Conservation (phyloP, 1,140 invertebrate species). For the Ceratosolen fusciceps region DNA sequence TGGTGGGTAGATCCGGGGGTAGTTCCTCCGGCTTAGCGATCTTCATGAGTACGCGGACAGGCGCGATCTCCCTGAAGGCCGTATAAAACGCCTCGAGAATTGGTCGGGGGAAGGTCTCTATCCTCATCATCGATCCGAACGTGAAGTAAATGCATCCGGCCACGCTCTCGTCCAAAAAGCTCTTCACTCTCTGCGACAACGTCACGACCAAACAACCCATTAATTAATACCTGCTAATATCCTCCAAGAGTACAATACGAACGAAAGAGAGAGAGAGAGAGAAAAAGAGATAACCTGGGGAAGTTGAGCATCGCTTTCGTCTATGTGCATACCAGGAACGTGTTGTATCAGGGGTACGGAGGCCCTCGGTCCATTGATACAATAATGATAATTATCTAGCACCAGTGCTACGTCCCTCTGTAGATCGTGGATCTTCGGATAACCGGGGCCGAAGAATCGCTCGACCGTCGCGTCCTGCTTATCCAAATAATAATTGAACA, state of each 20-base stretch:
- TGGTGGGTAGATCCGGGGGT: slow-evolving; percentile 70
- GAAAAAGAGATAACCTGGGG: slow-evolving; percentile 50
- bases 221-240: too few species aligned
- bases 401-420: slow-evolving; percentile 69
- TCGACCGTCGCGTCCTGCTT: slow-evolving; percentile 53
- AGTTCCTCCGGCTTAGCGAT: slow-evolving; percentile 59
- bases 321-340: slow-evolving; percentile 75
- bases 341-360: slow-evolving; percentile 67
- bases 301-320: slow-evolving; percentile 48
- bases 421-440: slow-evolving; percentile 63
- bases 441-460: slow-evolving; percentile 64
- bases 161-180: slow-evolving; percentile 77
- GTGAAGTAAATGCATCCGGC: slow-evolving; percentile 81
- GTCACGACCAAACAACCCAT: too few species aligned
- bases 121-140: slow-evolving; percentile 80
- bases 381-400: slow-evolving; percentile 74
- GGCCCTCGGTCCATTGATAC: slow-evolving; percentile 69
- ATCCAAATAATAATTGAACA: slow-evolving; percentile 49
- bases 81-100: slow-evolving; percentile 54
- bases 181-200: slow-evolving; percentile 75
- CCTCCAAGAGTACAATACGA: too few species aligned
- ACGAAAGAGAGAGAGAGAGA: too few species aligned
- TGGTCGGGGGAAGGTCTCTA: slow-evolving; percentile 71
- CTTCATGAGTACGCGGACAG: slow-evolving; percentile 59
- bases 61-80: slow-evolving; percentile 57